Percentiles rank a stretch among this genome's conserved stretches.
phyloP scores from a whole-genome alignment of 2,888 invertebrate genomes.

The Orchesellides sinensis region DNA sequence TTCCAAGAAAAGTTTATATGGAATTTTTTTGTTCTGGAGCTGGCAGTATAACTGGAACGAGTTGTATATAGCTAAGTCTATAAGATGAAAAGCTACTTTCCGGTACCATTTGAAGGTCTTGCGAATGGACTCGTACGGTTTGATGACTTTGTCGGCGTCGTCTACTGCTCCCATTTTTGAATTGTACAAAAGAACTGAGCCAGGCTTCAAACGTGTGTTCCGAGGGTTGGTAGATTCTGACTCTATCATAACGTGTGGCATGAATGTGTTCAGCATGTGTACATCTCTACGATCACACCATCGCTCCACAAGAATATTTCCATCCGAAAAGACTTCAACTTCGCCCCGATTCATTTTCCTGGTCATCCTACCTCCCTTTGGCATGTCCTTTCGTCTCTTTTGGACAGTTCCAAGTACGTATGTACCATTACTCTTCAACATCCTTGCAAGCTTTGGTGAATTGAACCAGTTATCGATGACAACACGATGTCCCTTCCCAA shows the following conservation, averaged over 20 bases:
- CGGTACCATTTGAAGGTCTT: conserved; percentile 66
- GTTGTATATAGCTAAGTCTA: conserved; percentile 50
- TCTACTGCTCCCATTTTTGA: conserved; percentile 65
- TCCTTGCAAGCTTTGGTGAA: neutral
- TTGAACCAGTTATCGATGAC: conserved; percentile 33
- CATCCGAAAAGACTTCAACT: neutral
- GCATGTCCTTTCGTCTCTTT: conserved; percentile 26
- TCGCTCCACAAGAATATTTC: neutral
- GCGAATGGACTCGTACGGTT: conserved; percentile 9
- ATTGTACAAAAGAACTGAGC: too few species aligned
- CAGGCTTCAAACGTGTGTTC: neutral
- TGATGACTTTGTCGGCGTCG: conserved; percentile 29
- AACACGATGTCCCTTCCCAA: neutral
- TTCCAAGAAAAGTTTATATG: neutral
- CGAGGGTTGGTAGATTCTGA: conserved; percentile 3
- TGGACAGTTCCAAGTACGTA: conserved; percentile 20
- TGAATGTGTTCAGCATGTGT: conserved; percentile 40
- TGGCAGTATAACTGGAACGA: neutral
- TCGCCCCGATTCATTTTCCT: neutral
- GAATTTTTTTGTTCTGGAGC: too few species aligned
- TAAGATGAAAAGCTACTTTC: conserved; percentile 57
- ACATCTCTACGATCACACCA: conserved; percentile 59
- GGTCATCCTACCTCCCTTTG: neutral
- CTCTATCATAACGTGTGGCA: conserved; percentile 26
- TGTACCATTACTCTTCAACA: neutral